Percentiles rank a stretch among this genome's conserved stretches.
These are phyloP conservation scores for Colossoma macropomum DNA, from an alignment of 2,113 vertebrate species.

Conservation along the genomic window DNA sequence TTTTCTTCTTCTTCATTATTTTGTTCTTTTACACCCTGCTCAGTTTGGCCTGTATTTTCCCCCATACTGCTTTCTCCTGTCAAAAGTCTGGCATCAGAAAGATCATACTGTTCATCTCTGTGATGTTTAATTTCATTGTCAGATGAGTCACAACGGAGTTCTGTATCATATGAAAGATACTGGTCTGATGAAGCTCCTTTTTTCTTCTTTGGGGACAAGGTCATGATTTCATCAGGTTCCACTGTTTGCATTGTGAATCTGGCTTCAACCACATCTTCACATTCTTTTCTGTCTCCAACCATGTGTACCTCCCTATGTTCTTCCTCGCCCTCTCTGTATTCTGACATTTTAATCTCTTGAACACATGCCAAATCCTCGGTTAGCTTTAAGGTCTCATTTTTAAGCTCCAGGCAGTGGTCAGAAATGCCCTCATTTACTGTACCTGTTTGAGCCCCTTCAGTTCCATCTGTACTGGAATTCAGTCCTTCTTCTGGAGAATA, in stretches of 20 bases:
- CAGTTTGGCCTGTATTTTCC: background rate
- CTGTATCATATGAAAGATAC: background rate
- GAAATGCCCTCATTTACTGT: background rate
- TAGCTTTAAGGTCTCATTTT: background rate
- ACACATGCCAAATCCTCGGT: background rate
- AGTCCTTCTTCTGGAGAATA: background rate
- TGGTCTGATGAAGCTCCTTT: slow-evolving; percentile 8
- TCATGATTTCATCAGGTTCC: background rate
- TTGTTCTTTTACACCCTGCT: background rate
- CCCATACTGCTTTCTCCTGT: background rate
- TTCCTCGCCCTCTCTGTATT: background rate
- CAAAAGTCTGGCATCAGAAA: background rate
- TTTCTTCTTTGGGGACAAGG: slow-evolving; percentile 1
- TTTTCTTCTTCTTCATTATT: background rate
- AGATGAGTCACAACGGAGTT: background rate
- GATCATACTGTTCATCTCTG: too few relatives aligned
- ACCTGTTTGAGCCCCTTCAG: background rate
- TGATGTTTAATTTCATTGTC: slow-evolving; percentile 5
- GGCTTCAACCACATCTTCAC: background rate
- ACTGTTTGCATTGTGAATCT: background rate
- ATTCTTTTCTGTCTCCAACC: background rate
- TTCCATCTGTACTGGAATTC: slow-evolving; percentile 6
- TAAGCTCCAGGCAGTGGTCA: background rate
- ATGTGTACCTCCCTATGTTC: background rate
- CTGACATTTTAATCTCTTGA: background rate